These are phyloP conservation scores for Polypterus bichir DNA, from an alignment of 2,113 vertebrate species.

Conservation along the genomic window DNA sequence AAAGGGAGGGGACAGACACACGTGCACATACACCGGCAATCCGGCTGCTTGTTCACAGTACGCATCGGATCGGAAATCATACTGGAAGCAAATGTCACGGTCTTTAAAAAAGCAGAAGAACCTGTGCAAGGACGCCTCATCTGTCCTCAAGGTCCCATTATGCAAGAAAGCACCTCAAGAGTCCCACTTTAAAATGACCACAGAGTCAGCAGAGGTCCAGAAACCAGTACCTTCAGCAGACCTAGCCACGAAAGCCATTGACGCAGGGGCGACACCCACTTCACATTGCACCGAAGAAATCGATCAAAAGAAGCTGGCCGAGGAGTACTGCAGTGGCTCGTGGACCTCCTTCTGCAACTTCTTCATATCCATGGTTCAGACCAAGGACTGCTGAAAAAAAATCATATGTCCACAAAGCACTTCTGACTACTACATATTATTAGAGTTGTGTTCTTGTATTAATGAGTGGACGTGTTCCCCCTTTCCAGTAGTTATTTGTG, in stretches of 20 bases:
- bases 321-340: slow-evolving; percentile 59
- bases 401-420: no score
- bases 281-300: slow-evolving; percentile 31
- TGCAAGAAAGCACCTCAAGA: slow-evolving; percentile 55
- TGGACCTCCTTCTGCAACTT: slow-evolving; percentile 65
- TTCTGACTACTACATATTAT: no score
- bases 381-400: slow-evolving; percentile 48
- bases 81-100: slow-evolving; percentile 71
- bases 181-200: slow-evolving; percentile 54
- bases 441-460: no score
- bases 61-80: slow-evolving; percentile 33
- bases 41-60: slow-evolving; percentile 54
- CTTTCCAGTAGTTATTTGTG: no score
- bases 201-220: not conserved
- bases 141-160: slow-evolving; percentile 50
- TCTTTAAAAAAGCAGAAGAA: slow-evolving; percentile 56
- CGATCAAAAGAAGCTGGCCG: slow-evolving; percentile 47
- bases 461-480: no score
- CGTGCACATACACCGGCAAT: slow-evolving; percentile 60
- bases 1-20: slow-evolving; percentile 26
- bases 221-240: not conserved
- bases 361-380: slow-evolving; percentile 67
- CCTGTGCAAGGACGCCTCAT: slow-evolving; percentile 50
- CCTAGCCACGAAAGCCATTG: not conserved
- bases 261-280: not conserved